phyloP scores from a whole-genome alignment of 2,113 vertebrate genomes.

The Dipodomys spectabilis region DNA sequence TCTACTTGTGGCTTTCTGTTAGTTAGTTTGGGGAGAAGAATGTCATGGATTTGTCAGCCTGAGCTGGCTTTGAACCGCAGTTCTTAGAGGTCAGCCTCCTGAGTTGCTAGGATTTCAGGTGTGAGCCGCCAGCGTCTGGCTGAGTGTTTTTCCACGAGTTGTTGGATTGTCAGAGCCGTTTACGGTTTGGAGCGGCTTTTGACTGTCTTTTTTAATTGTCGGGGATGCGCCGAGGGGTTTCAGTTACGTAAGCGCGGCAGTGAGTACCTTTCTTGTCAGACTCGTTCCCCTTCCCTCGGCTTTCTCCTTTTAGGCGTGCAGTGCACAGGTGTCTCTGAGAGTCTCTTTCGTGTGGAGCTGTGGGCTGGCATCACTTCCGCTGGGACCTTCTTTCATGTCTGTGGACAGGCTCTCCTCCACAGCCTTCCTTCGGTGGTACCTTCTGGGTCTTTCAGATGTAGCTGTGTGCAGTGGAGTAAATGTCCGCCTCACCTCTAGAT shows the following conservation, averaged over 20 bases:
- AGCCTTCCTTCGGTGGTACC: not conserved
- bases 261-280: no score
- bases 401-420: conserved; percentile 55
- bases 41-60: no score
- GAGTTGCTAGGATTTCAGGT: no score
- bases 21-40: no score
- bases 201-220: not conserved
- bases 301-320: conserved; percentile 28
- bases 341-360: conserved; percentile 41
- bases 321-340: conserved; percentile 47
- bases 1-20: no score
- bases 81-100: no score
- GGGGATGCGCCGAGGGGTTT: no score
- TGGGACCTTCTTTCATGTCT: conserved; percentile 57
- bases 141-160: not conserved
- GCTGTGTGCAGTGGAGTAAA: no score
- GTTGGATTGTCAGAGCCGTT: conserved; percentile 42
- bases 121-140: not conserved
- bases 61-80: no score
- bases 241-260: no score
- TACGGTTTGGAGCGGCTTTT: conserved; percentile 51
- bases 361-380: conserved; percentile 34
- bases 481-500: not conserved
- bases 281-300: no score
- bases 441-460: not conserved